Evolutionary conservation across 2,888 invertebrate species (phyloP), one percentile per base, ranked within the genome.

Genomic region (Pyrochroa serraticornis): DNA sequence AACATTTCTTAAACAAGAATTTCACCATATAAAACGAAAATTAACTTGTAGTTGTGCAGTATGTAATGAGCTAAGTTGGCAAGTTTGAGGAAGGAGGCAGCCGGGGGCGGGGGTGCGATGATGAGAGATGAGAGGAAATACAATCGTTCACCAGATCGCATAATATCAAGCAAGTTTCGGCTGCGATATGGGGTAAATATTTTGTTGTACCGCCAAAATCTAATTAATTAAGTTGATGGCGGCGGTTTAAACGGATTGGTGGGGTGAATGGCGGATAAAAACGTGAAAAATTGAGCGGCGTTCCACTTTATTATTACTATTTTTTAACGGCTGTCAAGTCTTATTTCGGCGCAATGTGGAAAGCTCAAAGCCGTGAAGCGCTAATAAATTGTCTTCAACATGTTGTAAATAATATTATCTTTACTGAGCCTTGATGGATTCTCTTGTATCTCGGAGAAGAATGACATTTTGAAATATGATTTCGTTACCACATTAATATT

Each of bases 381-480:
- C 38, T 47, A 58, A 58, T 58, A 58, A 58, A 54, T 54, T 47
- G 45, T 60, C 51, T 46, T 47, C 50, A 51, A 51, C 43, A 56
- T 56, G 43, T 55, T 54, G 46, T 45, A 50, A 54, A 59, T 59
- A 59, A 59, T 38, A 50, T 57, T 57, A 60, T 60, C 57, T 60
- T 52, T 44, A 54, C 37, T 1, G 35, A 34, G 42, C 39, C 43
- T 52, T 65, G 63, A 65, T 63, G 58, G 58, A 65, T 65, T 50
- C 57, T 47, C 57, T 57, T 56, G 53, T 64, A 65, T 61, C 60
- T 53, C 22, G 58, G 49, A 55, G 53, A 63, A 62, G 63, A 66
- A 68, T 63, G 69, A 69, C 70, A 66, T 67, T 67, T 67, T 72
- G 72, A 72, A 68, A 72, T 69, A 72, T 72, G 71, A 71, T 69